Base-by-base conservation (phyloP, 1,140 invertebrate species). In the Zaprionus ornatus region DNA sequence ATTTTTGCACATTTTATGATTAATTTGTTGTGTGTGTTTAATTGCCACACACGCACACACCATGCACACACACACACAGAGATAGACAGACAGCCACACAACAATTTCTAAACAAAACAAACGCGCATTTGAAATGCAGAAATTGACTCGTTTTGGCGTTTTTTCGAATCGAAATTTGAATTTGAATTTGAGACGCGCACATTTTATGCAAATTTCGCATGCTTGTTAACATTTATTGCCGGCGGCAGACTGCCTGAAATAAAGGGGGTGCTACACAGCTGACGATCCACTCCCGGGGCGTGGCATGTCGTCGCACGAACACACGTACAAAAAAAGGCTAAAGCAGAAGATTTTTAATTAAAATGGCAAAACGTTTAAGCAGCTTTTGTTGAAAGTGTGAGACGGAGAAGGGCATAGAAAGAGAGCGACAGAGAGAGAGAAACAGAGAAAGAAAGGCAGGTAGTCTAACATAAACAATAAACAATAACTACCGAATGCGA, bases 181-280 rank as follows among this genome's bases (percentile, higher is more conserved):
- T 72, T 72, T 65, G 61, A 55, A 77, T 75, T 70, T 70, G 19
- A 76, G 74, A 79, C 57, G 67, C 74, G 74, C 74, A 68, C 70
- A 77, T 61, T 72, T 77, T 79, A 79, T 79, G 77, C 74, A 77
- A 79, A 79, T 79, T 68, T 69, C 10, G 55, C 45, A 71, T 69
- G 74, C 60, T 79, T 77, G 77, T 79, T 79, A 77, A 77, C 74
- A 79, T 79, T 79, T 79, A 79, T 77, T 69, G 77, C 74, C 68
- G 63, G 13, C 65, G 66, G 62, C 42, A 50, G 65, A 7, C 50
- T 19, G 7, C 25, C 19, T 37, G 40, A 4, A 35, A 9, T 42
- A 55, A 55, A 17, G 71, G 35, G 45, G 45, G 19, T 19, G n/a
- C 19, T 23, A 9, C 15, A 32, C 29, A 32, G 29, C 29, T 32